Evolutionary conservation across 1,140 invertebrate species (phyloP).

Genomic region (Laupala kohalensis): DNA sequence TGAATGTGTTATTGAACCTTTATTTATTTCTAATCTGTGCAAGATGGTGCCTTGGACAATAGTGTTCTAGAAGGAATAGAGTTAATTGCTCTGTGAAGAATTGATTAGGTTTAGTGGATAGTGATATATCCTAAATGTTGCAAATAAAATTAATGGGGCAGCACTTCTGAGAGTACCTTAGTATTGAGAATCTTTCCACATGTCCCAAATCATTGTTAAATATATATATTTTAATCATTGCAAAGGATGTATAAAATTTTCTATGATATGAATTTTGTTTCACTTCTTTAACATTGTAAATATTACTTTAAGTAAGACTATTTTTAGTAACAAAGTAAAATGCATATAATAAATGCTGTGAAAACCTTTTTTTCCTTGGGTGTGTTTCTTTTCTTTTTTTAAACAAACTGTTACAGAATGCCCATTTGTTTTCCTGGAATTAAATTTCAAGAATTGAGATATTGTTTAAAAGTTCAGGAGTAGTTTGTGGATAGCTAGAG

Average conservation of each 20-base stretch:
- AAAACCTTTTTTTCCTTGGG: not conserved
- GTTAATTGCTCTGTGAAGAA: no score
- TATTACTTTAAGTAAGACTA: slow-evolving; percentile 2
- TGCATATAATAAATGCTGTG: slow-evolving; percentile 5
- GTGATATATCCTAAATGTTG: no score
- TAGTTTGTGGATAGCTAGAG: no score
- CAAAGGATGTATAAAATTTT: not conserved
- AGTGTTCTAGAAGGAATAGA: no score
- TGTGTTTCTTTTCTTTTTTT: not conserved
- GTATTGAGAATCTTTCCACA: no score
- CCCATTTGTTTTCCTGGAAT: not conserved
- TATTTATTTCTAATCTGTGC: not conserved
- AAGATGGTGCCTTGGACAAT: not conserved
- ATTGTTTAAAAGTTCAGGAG: no score
- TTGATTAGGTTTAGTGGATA: no score
- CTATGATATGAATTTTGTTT: not conserved
- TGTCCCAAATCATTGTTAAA: slow-evolving; percentile 1
- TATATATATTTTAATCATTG: not conserved
- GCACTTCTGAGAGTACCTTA: no score
- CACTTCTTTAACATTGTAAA: not conserved
- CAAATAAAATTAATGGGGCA: no score
- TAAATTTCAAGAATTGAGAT: no score
- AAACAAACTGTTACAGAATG: not conserved
- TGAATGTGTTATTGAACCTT: not conserved
- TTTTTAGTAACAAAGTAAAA: slow-evolving; percentile 5